Conservation (phyloP, 2,888 invertebrate species). For the Andrena chrysosceles region DNA sequence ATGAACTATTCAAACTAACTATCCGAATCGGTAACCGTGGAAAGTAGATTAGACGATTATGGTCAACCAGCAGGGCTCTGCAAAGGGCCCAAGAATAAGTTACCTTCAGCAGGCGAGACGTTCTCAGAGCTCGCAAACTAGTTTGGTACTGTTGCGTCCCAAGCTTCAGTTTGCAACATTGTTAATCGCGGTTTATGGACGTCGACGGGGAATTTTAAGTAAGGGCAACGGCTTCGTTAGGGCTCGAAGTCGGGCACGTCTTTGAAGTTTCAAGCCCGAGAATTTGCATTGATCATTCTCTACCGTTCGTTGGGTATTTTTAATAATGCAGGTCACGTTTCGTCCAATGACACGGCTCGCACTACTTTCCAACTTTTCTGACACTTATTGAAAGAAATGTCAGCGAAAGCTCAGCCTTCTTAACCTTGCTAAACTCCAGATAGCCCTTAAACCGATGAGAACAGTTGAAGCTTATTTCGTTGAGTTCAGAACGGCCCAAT, state of each 20-base stretch:
- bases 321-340: constrained; percentile 22
- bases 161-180: constrained; percentile 27
- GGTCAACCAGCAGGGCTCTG: not conserved
- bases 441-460: too few species aligned
- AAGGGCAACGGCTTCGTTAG: constrained; percentile 26
- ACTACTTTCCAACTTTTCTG: not conserved
- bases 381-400: constrained; percentile 18
- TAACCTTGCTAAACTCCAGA: not conserved
- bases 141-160: constrained; percentile 11
- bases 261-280: constrained; percentile 20
- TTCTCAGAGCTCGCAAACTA: constrained; percentile 4
- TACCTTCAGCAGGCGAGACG: not conserved
- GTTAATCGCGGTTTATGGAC: constrained; percentile 38
- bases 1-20: too few species aligned
- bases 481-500: too few species aligned
- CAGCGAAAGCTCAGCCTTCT: not conserved
- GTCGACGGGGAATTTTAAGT: constrained; percentile 33
- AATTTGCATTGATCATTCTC: constrained; percentile 29
- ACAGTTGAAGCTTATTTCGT: too few species aligned
- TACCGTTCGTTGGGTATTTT: constrained; percentile 11
- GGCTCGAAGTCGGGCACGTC: constrained; percentile 11
- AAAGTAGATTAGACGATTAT: too few species aligned
- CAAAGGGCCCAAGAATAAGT: not conserved
- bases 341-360: not conserved
- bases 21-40: not conserved